Conservation (phyloP, 2,888 invertebrate genomes). For the Chrysomela aeneicollis region DNA sequence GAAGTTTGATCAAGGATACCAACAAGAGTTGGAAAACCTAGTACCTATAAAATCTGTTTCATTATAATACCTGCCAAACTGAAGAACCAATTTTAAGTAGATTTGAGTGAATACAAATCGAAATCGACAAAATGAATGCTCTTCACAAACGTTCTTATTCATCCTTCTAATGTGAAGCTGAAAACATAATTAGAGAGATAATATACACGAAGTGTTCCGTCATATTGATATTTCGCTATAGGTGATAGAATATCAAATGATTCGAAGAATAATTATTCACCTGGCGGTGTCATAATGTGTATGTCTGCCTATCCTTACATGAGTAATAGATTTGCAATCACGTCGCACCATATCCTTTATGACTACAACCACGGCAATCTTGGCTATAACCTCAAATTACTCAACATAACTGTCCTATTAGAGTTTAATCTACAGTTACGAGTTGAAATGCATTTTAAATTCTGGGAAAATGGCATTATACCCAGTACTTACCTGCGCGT, state of each 20-base stretch:
- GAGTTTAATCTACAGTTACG: conserved; percentile 32
- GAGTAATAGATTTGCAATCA: conserved; percentile 6
- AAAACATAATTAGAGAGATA: no score
- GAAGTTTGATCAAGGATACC: no score
- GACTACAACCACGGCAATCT: conserved; percentile 16
- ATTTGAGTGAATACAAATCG: no score
- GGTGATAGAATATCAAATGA: neutral
- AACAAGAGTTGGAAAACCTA: no score
- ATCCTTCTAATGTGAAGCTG: no score
- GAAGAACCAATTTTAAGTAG: no score
- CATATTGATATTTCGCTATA: neutral
- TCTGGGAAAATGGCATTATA: conserved; percentile 29
- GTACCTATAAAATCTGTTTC: no score
- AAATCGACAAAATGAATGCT: no score
- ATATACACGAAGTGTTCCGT: no score
- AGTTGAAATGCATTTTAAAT: conserved; percentile 31
- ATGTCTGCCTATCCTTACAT: neutral
- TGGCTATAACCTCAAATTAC: conserved; percentile 27
- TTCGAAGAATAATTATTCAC: neutral
- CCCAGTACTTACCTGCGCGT: conserved; percentile 18
- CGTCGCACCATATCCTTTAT: neutral
- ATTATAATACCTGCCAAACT: no score
- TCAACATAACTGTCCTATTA: conserved; percentile 31
- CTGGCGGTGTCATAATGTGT: neutral
- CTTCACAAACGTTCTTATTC: no score